Evolutionary conservation across 2,797 vertebrate genomes (phyloP).

Genomic region (Lagorchestes hirsutus): DNA sequence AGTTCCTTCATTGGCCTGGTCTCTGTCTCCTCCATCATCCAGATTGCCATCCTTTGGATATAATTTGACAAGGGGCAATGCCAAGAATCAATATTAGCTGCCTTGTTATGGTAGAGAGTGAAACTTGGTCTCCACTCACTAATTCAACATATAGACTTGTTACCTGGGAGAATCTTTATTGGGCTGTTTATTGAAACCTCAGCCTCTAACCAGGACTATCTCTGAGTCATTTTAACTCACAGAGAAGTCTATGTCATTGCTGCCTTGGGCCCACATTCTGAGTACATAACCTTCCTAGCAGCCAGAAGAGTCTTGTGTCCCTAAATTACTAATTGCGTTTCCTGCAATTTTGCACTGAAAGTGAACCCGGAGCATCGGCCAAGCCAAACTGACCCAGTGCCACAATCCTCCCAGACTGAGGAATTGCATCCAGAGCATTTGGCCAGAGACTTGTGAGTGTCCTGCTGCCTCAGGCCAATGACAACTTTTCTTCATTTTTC

Average conservation of each 20-base stretch:
- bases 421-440: constrained; percentile 32
- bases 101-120: not conserved
- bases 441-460: constrained; percentile 49
- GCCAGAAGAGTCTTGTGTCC: constrained; percentile 24
- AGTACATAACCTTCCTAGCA: constrained; percentile 40
- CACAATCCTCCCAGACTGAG: constrained; percentile 24
- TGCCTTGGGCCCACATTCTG: constrained; percentile 12
- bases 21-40: not conserved
- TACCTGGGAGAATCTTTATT: constrained; percentile 60
- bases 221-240: not conserved
- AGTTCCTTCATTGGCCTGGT: not conserved
- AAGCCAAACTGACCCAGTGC: constrained; percentile 23
- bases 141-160: constrained; percentile 61
- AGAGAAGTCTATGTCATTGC: not conserved
- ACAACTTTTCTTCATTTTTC: constrained; percentile 57
- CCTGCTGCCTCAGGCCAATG: constrained; percentile 37
- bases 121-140: constrained; percentile 59
- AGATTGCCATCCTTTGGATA: not conserved
- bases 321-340: constrained; percentile 51
- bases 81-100: not conserved
- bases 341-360: constrained; percentile 43
- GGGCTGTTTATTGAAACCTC: constrained; percentile 42
- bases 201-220: not conserved
- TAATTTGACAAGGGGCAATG: not conserved
- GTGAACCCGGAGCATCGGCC: not conserved